Evolutionary conservation across 2,113 vertebrate genomes (phyloP), one percentile per base, ranked within the genome.

Genomic region (Hiodon alosoides): DNA sequence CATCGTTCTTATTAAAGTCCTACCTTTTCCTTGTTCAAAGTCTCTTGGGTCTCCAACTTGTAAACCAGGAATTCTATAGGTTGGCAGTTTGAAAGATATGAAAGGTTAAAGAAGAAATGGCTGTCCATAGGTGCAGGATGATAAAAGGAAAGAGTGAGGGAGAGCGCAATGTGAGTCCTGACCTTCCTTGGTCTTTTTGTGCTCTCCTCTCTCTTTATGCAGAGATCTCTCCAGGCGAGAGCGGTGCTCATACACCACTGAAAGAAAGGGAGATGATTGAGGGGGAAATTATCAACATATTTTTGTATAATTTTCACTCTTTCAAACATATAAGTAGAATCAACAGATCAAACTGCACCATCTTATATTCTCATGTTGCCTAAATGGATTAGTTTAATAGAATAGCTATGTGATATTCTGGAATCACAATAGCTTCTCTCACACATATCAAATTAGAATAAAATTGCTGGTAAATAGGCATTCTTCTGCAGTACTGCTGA

Each of bases 171-270:
- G 3, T 17, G 13, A 64, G 16, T 0, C 68, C 86, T 81, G 72
- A 91, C 90, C 90, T 85, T 91, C 90, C 77, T 91, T 91, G 0
- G 90, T 91, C 83, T 91, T 91, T 82, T 91, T 91, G 85, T 91
- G 90, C 0, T 91, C 90, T 3, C 83, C 82, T 48, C 90, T 74
- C 72, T 91, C 90, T 74, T 91, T 91, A 83, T 91, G 90, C 77
- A 91, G 54, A 16, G 90, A 90, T 0, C 89, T 67, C 51, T 91
- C 90, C 0, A 91, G 88, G 0, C 90, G 81, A 31, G 90, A 89
- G 5, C 90, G 71, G 78, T 91, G 90, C 75, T 91, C 90, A 0
- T 91, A 91, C 64, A 91, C 90, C 16, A 91, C 90, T 91, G 13
- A 58, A 65, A 64, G 7, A 60, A 64, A 47, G 16, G 46, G 16